Evolutionary conservation across 2,888 invertebrate genomes (phyloP).

Genomic region (Tridacna crocea): DNA sequence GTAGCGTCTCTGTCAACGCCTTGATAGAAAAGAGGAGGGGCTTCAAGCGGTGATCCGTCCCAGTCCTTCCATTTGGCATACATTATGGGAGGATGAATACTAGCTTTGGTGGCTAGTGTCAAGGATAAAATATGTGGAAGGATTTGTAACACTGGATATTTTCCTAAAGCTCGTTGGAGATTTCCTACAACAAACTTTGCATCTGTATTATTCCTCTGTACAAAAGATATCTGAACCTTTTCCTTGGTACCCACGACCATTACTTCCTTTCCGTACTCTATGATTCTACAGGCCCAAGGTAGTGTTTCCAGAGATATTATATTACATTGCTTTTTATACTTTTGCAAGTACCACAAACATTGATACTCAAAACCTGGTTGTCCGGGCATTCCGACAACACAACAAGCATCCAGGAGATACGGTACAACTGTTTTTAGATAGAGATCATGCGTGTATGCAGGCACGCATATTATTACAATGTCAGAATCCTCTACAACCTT

Average conservation of each 20-base stretch:
- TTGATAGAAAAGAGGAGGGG: slow-evolving; percentile 71
- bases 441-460: slow-evolving; percentile 69
- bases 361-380: slow-evolving; percentile 73
- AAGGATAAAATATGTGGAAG: slow-evolving; percentile 63
- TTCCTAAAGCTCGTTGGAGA: slow-evolving; percentile 62
- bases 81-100: slow-evolving; percentile 73
- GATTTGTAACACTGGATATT: slow-evolving; percentile 50
- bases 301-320: slow-evolving; percentile 65
- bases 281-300: slow-evolving; percentile 72
- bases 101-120: slow-evolving; percentile 63
- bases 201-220: slow-evolving; percentile 14
- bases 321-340: slow-evolving; percentile 42
- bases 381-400: slow-evolving; percentile 69
- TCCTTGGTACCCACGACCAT: slow-evolving; percentile 66
- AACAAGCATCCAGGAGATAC: slow-evolving; percentile 53
- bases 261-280: slow-evolving; percentile 63
- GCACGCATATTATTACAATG: slow-evolving; percentile 67
- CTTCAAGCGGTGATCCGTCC: slow-evolving; percentile 63
- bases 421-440: slow-evolving; percentile 66
- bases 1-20: slow-evolving; percentile 64
- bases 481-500: slow-evolving; percentile 19
- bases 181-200: background rate
- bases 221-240: slow-evolving; percentile 55
- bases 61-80: slow-evolving; percentile 70
- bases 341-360: slow-evolving; percentile 51